These are phyloP conservation scores for Metallyticus violacea DNA, from an alignment of 2,888 invertebrate genomes.

Conservation along the genomic window DNA sequence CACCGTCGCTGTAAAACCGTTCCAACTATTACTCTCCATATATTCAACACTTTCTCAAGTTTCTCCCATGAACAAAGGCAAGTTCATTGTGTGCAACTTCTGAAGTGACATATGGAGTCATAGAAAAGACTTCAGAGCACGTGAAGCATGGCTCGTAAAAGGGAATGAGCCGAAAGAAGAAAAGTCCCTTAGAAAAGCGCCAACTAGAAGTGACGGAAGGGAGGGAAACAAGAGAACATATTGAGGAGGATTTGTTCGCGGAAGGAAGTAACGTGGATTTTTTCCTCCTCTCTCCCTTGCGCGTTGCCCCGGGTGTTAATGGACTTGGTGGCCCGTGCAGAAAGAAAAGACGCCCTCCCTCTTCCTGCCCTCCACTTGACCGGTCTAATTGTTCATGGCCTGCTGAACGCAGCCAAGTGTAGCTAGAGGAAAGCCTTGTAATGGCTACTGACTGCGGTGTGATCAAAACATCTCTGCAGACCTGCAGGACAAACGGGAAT, in stretches of 20 bases:
- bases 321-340: neutral
- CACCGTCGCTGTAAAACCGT: no score
- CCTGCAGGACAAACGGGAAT: no score
- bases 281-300: no score
- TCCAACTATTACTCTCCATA: no score
- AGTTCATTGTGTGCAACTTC: neutral
- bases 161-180: neutral
- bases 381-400: neutral
- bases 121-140: neutral
- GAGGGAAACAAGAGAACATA: neutral
- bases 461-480: neutral
- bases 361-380: neutral
- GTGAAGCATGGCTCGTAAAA: neutral
- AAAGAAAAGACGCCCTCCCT: neutral
- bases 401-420: neutral
- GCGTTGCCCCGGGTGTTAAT: neutral
- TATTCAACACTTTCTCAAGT: no score
- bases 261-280: neutral
- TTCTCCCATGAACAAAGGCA: no score
- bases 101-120: neutral
- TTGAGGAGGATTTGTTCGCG: neutral
- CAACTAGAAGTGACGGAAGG: neutral
- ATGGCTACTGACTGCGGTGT: neutral
- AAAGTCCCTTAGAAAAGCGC: neutral
- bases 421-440: neutral